Conservation (phyloP, 2,797 vertebrate genomes). For the Pteronotus mesoamericanus region DNA sequence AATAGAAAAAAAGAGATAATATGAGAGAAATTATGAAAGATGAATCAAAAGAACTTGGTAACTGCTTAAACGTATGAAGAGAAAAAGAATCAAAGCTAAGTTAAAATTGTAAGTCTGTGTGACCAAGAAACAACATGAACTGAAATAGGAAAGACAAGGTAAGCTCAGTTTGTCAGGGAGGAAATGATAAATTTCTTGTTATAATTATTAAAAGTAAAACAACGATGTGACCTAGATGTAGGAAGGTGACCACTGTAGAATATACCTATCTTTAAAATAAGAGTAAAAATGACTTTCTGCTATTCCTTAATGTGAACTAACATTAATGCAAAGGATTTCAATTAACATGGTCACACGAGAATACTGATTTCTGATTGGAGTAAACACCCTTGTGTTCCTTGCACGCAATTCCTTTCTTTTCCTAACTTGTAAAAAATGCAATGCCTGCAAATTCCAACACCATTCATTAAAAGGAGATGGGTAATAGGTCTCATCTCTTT, state of each 20-base stretch:
- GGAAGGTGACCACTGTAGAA: background rate
- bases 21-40: slow-evolving; percentile 45
- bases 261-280: slow-evolving; percentile 22
- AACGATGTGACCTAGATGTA: background rate
- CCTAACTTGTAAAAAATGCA: slow-evolving; percentile 30
- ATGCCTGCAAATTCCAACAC: slow-evolving; percentile 35
- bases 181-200: background rate
- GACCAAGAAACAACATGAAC: slow-evolving; percentile 14
- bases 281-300: background rate
- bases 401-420: background rate
- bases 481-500: slow-evolving; percentile 73
- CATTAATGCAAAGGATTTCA: background rate
- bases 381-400: background rate
- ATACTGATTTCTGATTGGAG: background rate
- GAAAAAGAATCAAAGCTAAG: slow-evolving; percentile 20
- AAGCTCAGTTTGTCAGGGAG: background rate
- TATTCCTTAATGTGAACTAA: slow-evolving; percentile 26
- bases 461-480: slow-evolving; percentile 46
- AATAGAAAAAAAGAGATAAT: background rate
- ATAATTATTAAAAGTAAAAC: slow-evolving; percentile 38
- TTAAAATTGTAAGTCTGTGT: slow-evolving; percentile 31
- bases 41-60: slow-evolving; percentile 47
- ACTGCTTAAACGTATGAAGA: slow-evolving; percentile 9
- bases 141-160: background rate
- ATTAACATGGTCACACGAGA: slow-evolving; percentile 15